Evolutionary conservation across 2,113 vertebrate genomes (phyloP).

Genomic region (Sander vitreus): DNA sequence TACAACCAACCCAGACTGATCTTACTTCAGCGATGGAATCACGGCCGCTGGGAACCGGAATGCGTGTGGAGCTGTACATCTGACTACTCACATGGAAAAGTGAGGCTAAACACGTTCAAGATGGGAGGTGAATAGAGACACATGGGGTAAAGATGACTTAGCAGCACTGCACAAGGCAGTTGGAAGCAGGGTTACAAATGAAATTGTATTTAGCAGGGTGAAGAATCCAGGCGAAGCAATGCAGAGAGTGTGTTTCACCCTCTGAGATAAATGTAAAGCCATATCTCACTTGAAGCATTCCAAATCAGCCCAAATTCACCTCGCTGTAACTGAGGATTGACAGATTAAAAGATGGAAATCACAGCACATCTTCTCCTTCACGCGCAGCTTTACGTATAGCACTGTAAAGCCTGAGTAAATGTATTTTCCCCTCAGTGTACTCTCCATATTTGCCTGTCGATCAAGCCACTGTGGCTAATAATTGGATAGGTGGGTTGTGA

Average conservation of each 20-base stretch:
- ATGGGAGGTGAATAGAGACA: background rate
- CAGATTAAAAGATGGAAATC: background rate
- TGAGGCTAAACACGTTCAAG: constrained; percentile 23
- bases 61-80: constrained; percentile 1
- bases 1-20: constrained; percentile 29
- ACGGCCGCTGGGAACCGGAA: constrained; percentile 20
- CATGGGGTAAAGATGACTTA: background rate
- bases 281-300: constrained; percentile 15
- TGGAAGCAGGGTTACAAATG: constrained; percentile 1
- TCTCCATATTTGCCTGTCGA: constrained; percentile 4
- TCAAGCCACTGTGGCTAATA: constrained; percentile 10
- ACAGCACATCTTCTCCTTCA: constrained; percentile 21
- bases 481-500: constrained; percentile 12
- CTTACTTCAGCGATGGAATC: background rate
- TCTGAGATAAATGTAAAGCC: constrained; percentile 11
- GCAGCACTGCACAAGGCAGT: background rate
- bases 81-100: constrained; percentile 20
- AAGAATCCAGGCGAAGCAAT: background rate
- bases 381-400: background rate
- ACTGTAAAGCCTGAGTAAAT: constrained; percentile 17
- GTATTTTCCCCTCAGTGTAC: background rate
- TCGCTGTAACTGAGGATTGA: background rate
- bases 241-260: background rate
- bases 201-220: constrained; percentile 15
- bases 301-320: constrained; percentile 10